phyloP scores from a whole-genome alignment of 1,140 invertebrate species.

The Antheraea mylitta region DNA sequence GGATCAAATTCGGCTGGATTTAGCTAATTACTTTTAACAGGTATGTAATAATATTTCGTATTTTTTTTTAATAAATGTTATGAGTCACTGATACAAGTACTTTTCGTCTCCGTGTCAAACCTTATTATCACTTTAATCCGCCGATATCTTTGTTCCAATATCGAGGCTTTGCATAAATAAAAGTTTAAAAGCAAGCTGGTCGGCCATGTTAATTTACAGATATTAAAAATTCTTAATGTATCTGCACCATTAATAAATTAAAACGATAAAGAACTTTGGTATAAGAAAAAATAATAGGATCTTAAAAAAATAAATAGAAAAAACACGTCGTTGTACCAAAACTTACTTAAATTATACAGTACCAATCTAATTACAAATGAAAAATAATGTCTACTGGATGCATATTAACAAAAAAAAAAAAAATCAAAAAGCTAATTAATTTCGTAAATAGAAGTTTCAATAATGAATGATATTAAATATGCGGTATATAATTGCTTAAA shows the following conservation, averaged over 20 bases:
- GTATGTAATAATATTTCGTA: too few species aligned
- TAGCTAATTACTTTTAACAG: too few species aligned
- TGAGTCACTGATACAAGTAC: too few species aligned
- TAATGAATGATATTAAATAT: too few species aligned
- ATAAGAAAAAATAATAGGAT: not conserved
- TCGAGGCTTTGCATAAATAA: not conserved
- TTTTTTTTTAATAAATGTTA: too few species aligned
- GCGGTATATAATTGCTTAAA: not conserved
- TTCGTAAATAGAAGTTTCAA: not conserved
- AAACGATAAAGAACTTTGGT: constrained; percentile 9
- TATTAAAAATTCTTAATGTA: not conserved
- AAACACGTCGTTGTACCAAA: not conserved
- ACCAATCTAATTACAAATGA: not conserved
- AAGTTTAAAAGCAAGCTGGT: not conserved
- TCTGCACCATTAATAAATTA: constrained; percentile 8
- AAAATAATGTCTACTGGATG: not conserved
- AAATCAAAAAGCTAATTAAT: not conserved
- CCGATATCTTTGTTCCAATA: not conserved
- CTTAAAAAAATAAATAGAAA: constrained; percentile 8
- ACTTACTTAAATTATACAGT: not conserved
- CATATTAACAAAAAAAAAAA: not conserved
- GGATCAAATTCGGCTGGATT: too few species aligned
- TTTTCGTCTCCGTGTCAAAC: too few species aligned
- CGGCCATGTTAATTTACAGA: not conserved
- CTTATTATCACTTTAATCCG: too few species aligned